Conservation (phyloP, 1,140 invertebrate species). For the Drosophila littoralis region DNA sequence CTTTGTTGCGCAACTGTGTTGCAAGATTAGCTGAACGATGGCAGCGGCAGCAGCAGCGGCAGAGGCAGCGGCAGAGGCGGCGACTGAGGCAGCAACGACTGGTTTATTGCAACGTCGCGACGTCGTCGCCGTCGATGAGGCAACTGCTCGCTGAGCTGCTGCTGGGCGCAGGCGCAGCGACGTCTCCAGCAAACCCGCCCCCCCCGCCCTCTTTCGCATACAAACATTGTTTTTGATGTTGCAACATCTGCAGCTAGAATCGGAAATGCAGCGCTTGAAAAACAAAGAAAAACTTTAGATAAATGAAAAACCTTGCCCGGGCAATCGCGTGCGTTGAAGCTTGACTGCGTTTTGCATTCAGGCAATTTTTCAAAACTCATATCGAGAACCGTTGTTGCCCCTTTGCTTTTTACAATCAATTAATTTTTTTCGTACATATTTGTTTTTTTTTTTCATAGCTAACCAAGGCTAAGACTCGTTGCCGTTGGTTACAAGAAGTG, state of each 20-base stretch:
- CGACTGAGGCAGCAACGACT: constrained; percentile 46
- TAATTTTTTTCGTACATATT: constrained; percentile 45
- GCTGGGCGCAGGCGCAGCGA: constrained; percentile 42
- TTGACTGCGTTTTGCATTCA: constrained; percentile 71
- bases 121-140: constrained; percentile 60
- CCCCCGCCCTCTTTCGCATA: neutral
- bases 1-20: constrained; percentile 84
- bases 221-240: constrained; percentile 55
- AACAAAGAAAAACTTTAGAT: constrained; percentile 21
- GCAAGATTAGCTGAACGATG: constrained; percentile 75
- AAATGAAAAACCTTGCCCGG: constrained; percentile 49
- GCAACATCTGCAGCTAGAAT: constrained; percentile 78
- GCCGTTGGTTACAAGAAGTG: neutral
- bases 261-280: constrained; percentile 56
- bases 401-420: constrained; percentile 62
- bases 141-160: constrained; percentile 55
- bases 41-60: constrained; percentile 16
- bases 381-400: constrained; percentile 59
- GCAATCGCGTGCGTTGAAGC: constrained; percentile 72
- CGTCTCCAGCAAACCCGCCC: neutral
- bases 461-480: constrained; percentile 21
- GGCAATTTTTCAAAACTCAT: constrained; percentile 45
- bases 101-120: constrained; percentile 76
- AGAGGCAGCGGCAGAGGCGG: constrained; percentile 1
- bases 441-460: constrained; percentile 8